A percentile compares a stretch with the other conserved stretches of the same genome.
Evolutionary conservation across 2,888 invertebrate species (phyloP).

Genomic region (Drosophila kambysellisi): DNA sequence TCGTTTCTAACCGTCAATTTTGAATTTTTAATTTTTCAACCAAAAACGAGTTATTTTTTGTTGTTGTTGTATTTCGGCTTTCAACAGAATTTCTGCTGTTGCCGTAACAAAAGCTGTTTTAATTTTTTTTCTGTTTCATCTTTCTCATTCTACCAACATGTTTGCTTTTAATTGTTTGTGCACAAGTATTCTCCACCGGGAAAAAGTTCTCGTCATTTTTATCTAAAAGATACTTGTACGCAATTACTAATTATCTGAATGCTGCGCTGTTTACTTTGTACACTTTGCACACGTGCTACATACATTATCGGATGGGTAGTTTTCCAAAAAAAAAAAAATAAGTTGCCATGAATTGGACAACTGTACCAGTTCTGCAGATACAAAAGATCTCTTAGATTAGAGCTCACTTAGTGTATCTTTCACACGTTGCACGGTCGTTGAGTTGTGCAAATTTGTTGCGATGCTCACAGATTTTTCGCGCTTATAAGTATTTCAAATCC

Average conservation of each 20-base stretch:
- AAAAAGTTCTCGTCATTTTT: conserved; percentile 52
- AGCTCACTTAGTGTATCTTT: conserved; percentile 26
- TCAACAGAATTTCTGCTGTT: conserved; percentile 39
- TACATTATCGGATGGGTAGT: conserved; percentile 23
- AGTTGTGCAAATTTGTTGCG: conserved; percentile 57
- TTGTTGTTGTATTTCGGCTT: conserved; percentile 46
- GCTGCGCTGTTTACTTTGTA: conserved; percentile 5
- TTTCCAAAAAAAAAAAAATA: conserved; percentile 1
- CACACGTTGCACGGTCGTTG: conserved; percentile 34
- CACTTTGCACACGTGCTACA: conserved; percentile 29
- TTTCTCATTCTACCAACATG: conserved; percentile 30
- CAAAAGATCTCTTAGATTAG: conserved; percentile 31
- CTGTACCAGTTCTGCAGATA: conserved; percentile 13
- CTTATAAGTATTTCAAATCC: conserved; percentile 53
- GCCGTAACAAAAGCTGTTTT: conserved; percentile 41
- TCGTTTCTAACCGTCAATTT: conserved; percentile 69
- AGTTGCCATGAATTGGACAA: neutral
- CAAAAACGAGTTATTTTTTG: conserved; percentile 55
- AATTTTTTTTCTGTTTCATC: conserved; percentile 1
- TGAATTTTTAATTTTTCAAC: conserved; percentile 50
- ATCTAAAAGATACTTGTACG: conserved; percentile 60
- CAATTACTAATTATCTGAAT: conserved; percentile 51
- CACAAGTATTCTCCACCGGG: conserved; percentile 14
- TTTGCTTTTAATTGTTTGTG: conserved; percentile 46
- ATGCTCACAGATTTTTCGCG: conserved; percentile 52